Base-by-base conservation (phyloP, 2,888 invertebrate genomes). In the Venusia cambrica region DNA sequence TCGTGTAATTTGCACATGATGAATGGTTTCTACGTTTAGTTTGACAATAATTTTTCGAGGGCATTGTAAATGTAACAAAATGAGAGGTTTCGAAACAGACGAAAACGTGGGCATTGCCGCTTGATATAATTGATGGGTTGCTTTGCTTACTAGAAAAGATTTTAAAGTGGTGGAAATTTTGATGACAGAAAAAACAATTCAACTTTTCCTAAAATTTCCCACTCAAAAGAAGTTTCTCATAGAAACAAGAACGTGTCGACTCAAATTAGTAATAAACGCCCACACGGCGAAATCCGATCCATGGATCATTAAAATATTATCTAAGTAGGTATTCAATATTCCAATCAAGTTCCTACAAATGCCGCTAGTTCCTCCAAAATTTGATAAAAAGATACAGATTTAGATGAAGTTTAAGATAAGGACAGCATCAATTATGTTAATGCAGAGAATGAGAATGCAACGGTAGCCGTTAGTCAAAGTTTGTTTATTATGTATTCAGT, bases 1-100 rank as follows among this genome's bases (percentile, higher is more conserved):
- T 49, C 48, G 38, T 38, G 47, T 53, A 44, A 46, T 54, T 57
- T 53, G 44, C 45, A 10, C 27, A 36, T 40, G 48, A 52, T 47
- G 31, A 45, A 47, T 49, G 46, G 41, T 45, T 48, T 33, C 12
- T 19, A 31, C 24, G 26, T 33, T 43, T 43, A 18, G 44, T 36
- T 37, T 37, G 30, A 43, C 54, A 51, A 54, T 54, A 51, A 47
- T 36, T 38, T 36, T 33, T 18, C n/a, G 24, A 36, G 39, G 39
- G 37, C 36, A 21, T 7, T 30, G 12, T 16, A 12, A 30, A 30
- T 5, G 11, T n/a, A n/a, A n/a, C n/a, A n/a, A n/a, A n/a, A n/a
- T n/a, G 14, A 19, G 19, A 3, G 15, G 12, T 35, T 30, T 31
- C 30, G 28, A 38, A 39, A 39, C 24, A 18, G 15, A 5, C 16